Evolutionary conservation across 2,113 vertebrate genomes (phyloP).

Genomic region (Catharus minimus): DNA sequence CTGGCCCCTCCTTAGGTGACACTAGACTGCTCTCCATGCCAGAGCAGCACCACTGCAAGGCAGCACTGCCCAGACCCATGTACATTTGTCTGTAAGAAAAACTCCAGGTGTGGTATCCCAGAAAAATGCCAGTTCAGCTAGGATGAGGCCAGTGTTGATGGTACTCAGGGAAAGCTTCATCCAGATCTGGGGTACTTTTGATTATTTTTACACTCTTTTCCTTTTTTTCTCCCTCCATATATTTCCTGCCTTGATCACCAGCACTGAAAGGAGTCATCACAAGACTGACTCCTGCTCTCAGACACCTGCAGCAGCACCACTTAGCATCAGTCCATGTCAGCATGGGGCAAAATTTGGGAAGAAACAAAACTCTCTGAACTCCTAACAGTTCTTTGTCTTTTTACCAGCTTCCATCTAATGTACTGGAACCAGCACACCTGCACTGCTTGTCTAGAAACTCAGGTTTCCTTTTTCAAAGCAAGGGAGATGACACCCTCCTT

Average conservation of each 20-base stretch:
- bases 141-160: background rate
- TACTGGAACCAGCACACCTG: background rate
- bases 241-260: background rate
- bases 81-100: background rate
- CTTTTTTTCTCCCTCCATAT: fast-evolving
- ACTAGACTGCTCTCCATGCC: background rate
- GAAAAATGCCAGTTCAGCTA: background rate
- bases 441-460: background rate
- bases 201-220: background rate
- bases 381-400: background rate
- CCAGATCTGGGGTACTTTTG: background rate
- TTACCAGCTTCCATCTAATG: background rate
- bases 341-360: background rate
- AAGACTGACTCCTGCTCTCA: background rate
- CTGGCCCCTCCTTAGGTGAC: background rate
- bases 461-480: background rate
- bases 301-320: background rate
- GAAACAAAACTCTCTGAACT: background rate
- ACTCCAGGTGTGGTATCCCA: background rate
- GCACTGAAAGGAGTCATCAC: background rate
- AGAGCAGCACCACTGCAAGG: background rate
- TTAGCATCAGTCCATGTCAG: background rate
- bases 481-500: background rate
- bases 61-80: fast-evolving
- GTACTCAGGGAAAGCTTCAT: background rate